phyloP scores from a whole-genome alignment of 2,888 invertebrate genomes.

The Euplexia lucipara region DNA sequence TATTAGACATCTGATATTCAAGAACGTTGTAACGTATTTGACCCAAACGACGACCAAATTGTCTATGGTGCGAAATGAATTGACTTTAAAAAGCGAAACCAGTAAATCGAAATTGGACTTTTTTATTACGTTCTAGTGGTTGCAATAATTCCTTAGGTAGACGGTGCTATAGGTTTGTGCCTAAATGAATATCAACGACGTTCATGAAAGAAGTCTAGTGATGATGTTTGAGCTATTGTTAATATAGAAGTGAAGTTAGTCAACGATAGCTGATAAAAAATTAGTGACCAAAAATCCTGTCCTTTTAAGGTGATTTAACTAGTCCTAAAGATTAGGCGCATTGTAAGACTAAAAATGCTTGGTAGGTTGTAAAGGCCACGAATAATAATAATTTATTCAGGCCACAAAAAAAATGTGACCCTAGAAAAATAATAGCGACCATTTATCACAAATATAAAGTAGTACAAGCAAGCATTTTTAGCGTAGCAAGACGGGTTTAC shows the following conservation, averaged over 20 bases:
- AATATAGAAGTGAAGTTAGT: conserved; percentile 40
- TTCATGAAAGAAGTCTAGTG: conserved; percentile 52
- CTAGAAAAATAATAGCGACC: conserved; percentile 4
- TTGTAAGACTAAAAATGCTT: conserved; percentile 57
- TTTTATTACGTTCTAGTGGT: conserved; percentile 43
- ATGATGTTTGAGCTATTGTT: conserved; percentile 53
- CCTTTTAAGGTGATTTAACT: conserved; percentile 65
- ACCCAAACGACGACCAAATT: conserved; percentile 39
- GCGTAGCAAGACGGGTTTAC: conserved; percentile 29
- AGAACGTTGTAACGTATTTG: conserved; percentile 27
- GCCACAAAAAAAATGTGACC: conserved; percentile 2
- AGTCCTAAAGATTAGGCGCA: conserved; percentile 65
- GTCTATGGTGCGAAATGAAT: conserved; percentile 34
- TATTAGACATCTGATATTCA: conserved; percentile 2
- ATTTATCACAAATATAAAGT: conserved; percentile 9
- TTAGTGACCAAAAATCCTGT: conserved; percentile 64
- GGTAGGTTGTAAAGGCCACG: conserved; percentile 41
- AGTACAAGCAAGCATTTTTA: conserved; percentile 58
- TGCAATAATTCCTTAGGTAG: conserved; percentile 66
- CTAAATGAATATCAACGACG: conserved; percentile 64
- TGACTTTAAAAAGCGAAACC: conserved; percentile 33
- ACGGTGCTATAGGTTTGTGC: conserved; percentile 80
- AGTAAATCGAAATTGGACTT: conserved; percentile 33
- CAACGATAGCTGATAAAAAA: conserved; percentile 40
- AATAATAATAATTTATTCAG: conserved; percentile 17